These are phyloP conservation scores for Uropsilus gracilis DNA, from an alignment of 2,113 vertebrate genomes.

Conservation along the genomic window DNA sequence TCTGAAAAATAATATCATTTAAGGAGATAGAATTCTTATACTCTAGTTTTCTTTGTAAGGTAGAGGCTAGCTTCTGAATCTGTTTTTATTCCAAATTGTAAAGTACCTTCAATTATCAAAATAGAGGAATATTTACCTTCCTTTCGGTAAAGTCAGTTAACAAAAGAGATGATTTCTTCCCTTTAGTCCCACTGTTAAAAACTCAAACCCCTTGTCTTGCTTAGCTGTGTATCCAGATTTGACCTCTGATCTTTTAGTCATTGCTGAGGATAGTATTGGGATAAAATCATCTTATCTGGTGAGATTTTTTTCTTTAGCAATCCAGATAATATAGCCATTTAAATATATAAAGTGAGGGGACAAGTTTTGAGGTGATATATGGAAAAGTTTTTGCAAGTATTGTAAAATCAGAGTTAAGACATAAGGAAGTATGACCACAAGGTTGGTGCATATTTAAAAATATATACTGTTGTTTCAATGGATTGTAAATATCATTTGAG, in stretches of 20 bases:
- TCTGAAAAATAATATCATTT: neutral
- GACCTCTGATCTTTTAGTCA: neutral
- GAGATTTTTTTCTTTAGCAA: neutral
- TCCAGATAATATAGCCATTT: neutral
- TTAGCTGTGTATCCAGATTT: neutral
- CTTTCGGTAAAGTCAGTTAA: neutral
- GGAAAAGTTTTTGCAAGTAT: neutral
- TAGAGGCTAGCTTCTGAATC: neutral
- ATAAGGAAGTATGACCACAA: neutral
- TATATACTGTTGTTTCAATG: neutral
- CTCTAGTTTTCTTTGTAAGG: neutral
- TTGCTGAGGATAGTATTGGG: neutral
- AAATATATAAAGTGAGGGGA: too few species aligned
- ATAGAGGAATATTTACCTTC: neutral
- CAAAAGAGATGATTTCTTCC: neutral
- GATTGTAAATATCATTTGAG: neutral
- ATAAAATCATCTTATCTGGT: neutral
- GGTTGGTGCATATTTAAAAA: neutral
- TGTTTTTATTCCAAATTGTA: neutral
- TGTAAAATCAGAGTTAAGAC: neutral
- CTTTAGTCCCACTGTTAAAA: neutral
- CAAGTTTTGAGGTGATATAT: neutral
- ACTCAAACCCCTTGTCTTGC: neutral
- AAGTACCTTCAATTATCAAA: neutral
- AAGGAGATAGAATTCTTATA: neutral